Conservation (phyloP, 2,797 vertebrate species). For the Esox masquinongy region DNA sequence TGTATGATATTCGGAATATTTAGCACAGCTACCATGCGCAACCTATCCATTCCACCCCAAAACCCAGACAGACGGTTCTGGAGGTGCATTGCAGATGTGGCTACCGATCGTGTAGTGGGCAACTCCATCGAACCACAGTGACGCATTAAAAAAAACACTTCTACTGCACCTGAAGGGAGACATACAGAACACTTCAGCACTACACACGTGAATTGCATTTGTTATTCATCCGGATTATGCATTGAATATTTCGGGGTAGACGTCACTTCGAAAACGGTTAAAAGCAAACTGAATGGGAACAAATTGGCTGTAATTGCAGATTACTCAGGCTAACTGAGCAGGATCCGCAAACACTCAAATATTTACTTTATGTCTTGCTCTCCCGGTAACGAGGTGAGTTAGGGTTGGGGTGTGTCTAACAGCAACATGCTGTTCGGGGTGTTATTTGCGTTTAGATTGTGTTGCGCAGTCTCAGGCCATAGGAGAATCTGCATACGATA, state of each 20-base stretch:
- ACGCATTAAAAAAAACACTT: conserved; percentile 50
- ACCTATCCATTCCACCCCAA: not conserved
- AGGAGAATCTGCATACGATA: not conserved
- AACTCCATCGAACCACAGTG: not conserved
- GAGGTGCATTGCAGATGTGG: too few relatives aligned
- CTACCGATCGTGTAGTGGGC: not conserved
- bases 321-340: not conserved
- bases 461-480: not conserved
- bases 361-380: not conserved
- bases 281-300: not conserved
- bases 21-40: not conserved
- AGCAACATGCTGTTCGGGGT: not conserved
- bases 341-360: not conserved
- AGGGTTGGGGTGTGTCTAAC: not conserved
- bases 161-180: not conserved
- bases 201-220: not conserved
- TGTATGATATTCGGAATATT: not conserved
- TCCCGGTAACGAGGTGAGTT: not conserved
- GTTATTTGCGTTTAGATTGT: not conserved
- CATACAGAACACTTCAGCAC: not conserved
- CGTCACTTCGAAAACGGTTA: too few relatives aligned
- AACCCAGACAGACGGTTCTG: not conserved
- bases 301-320: not conserved
- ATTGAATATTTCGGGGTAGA: not conserved
- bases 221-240: not conserved